Conservation (phyloP, 1,140 invertebrate species). For the Teleopsis dalmanni region DNA sequence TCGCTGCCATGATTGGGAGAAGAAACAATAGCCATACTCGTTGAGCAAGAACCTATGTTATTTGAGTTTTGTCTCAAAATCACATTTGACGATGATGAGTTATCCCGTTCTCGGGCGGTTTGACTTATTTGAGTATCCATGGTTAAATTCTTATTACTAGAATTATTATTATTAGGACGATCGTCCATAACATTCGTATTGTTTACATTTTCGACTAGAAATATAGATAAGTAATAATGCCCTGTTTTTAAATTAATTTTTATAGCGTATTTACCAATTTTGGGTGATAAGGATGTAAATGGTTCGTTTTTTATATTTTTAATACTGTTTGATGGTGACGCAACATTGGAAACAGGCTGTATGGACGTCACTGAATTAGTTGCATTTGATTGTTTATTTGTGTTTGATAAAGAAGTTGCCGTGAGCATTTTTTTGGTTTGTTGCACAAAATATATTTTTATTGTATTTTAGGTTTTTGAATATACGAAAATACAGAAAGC, state of each 20-base stretch:
- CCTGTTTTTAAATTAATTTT: neutral
- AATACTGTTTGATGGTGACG: neutral
- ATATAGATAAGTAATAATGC: neutral
- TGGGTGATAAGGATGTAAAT: constrained; percentile 15
- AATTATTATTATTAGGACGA: constrained; percentile 9
- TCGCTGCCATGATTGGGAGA: constrained; percentile 17
- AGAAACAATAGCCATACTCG: neutral
- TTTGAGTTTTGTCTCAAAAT: constrained; percentile 8
- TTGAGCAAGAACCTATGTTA: neutral
- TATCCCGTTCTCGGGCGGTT: constrained; percentile 16
- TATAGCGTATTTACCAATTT: constrained; percentile 17
- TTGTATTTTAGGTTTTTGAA: neutral
- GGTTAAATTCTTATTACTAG: constrained; percentile 14
- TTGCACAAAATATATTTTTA: neutral
- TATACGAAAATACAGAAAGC: neutral
- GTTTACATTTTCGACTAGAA: neutral
- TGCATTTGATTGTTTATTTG: neutral
- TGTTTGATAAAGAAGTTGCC: neutral
- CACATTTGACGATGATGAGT: neutral
- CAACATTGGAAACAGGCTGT: neutral
- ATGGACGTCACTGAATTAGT: neutral
- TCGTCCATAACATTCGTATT: constrained; percentile 9
- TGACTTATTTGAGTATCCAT: constrained; percentile 16
- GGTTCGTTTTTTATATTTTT: constrained; percentile 19
- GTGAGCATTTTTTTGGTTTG: neutral